Evolutionary conservation across 2,797 vertebrate genomes (phyloP).

Genomic region (Tenualosa thibaudeaui): DNA sequence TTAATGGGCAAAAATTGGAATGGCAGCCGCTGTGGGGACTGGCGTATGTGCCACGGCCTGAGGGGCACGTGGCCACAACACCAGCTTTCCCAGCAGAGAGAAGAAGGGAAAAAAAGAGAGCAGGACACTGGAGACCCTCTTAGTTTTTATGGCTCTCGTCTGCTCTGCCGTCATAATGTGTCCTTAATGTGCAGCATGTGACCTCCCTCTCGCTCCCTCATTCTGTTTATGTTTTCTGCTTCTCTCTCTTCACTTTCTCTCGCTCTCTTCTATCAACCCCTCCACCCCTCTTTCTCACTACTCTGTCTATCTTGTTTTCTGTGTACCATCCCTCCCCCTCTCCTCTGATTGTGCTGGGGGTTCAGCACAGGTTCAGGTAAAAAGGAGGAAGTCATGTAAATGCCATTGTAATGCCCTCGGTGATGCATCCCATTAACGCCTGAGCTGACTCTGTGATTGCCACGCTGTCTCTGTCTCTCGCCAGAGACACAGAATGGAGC

Average conservation of each 20-base stretch:
- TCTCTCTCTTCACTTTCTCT: background rate
- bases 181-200: constrained; percentile 38
- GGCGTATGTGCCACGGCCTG: constrained; percentile 39
- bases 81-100: constrained; percentile 34
- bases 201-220: background rate
- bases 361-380: constrained; percentile 15
- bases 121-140: constrained; percentile 39
- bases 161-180: constrained; percentile 37
- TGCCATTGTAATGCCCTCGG: background rate
- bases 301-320: constrained; percentile 48
- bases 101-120: constrained; percentile 33
- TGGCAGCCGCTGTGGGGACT: constrained; percentile 55
- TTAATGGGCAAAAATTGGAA: constrained; percentile 55
- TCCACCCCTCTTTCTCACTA: constrained; percentile 31
- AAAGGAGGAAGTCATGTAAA: background rate
- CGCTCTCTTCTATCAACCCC: constrained; percentile 41
- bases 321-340: constrained; percentile 56
- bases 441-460: constrained; percentile 3
- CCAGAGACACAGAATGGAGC: background rate
- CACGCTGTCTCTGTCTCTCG: background rate
- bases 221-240: background rate
- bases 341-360: constrained; percentile 29
- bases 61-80: constrained; percentile 35
- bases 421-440: constrained; percentile 13
- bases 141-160: constrained; percentile 38